Evolutionary conservation across 30 jellyfish, hydroid and myxozoan species (phyloP), one percentile per base, ranked within the genome.

Genomic region (Hydractinia symbiolongicarpus): DNA sequence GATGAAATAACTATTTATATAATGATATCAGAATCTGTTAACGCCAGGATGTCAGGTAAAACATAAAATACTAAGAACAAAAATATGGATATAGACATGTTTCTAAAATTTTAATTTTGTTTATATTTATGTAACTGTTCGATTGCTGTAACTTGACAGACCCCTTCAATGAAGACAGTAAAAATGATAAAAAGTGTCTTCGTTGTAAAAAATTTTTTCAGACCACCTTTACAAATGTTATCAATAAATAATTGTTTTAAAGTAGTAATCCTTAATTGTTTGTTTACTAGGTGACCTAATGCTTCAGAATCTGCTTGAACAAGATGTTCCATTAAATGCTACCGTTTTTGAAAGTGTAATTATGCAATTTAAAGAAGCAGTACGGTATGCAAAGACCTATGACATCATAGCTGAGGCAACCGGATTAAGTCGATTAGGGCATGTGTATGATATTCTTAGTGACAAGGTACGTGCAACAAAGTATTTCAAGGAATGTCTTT

Each of bases 361-460:
- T n/a, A 64, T 51, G 40, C 52, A 7, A 64, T 64, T n/a, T 64
- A 64, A 13, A 64, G 40, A 64, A 64, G 74, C 74, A 64, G 74
- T 13, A n/a, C 8, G 40, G 7, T 64, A 51, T 64, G 74, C 74
- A 7, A 13, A 64, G 40, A 64, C 9, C 40, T 64, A 64, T 51
- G 40, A 64, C 74, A 64, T 64, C 16, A 4, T 64, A 64, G 74
- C 74, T 64, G 74, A 64, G 4, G 74, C 74, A 4, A 6, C 40
- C 40, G 74, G 52, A 7, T 64, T 64, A 51, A 64, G 74, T 64
- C 74, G 74, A 9, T 51, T 64, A 4, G 74, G 74, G 74, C 19
- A 64, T n/a, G 40, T 64, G 9, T 64, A 64, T 64, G 74, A 64
- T 64, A 64, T 64, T 8, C 40, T 64, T n/a, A 64, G 40, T 64